phyloP scores from a whole-genome alignment of 2,888 invertebrate genomes.

The Cartodere bifasciata region DNA sequence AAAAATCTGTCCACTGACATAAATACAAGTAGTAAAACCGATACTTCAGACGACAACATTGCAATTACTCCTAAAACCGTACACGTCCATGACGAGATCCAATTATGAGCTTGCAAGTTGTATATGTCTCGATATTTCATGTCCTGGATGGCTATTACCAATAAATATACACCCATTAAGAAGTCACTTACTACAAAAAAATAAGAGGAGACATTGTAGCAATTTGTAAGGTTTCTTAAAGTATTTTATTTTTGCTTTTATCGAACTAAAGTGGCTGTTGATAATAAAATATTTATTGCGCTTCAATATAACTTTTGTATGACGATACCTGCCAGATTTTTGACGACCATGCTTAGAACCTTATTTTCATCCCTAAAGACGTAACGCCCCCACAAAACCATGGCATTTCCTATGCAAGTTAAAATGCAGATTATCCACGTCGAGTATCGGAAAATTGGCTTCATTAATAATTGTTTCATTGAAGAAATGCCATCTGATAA shows the following conservation, averaged over 20 bases:
- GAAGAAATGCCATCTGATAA: slow-evolving; percentile 52
- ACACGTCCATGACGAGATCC: slow-evolving; percentile 53
- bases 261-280: background rate
- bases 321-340: slow-evolving; percentile 46
- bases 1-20: slow-evolving; percentile 56
- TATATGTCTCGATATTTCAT: slow-evolving; percentile 42
- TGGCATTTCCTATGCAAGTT: slow-evolving; percentile 47
- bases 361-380: slow-evolving; percentile 48
- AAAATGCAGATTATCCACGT: slow-evolving; percentile 50
- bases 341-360: slow-evolving; percentile 48
- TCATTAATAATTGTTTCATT: slow-evolving; percentile 42
- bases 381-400: slow-evolving; percentile 49
- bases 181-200: slow-evolving; percentile 43
- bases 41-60: slow-evolving; percentile 54
- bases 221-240: too few relatives aligned
- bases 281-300: slow-evolving; percentile 1
- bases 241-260: too few relatives aligned
- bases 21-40: slow-evolving; percentile 51
- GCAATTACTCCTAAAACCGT: slow-evolving; percentile 47
- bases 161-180: slow-evolving; percentile 52
- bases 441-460: slow-evolving; percentile 42
- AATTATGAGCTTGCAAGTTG: slow-evolving; percentile 42
- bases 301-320: too few relatives aligned
- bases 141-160: slow-evolving; percentile 47
- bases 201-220: slow-evolving; percentile 4